Base-by-base conservation (phyloP, 2,888 invertebrate species). In the Lamellibrachia satsuma region DNA sequence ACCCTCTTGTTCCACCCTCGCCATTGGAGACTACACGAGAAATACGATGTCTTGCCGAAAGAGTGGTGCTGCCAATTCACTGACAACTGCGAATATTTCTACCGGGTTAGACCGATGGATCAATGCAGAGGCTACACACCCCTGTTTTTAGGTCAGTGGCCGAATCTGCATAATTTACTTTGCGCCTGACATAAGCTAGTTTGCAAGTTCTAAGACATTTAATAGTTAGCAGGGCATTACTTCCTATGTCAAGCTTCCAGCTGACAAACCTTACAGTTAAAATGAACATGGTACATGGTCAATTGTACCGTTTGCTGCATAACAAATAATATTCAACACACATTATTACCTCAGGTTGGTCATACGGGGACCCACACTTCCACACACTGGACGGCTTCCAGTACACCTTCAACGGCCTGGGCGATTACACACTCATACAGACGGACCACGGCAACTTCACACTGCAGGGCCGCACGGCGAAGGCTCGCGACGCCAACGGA, bases 381-480 rank as follows among this genome's bases (percentile, higher is more conserved):
- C 52, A 15, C 52, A 91, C 91, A 7, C 11, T 91, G 52, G 91
- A 91, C 27, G 52, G 52, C 39, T 91, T 52, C 39, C 52, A 55
- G 57, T 91, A 91, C 57, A 91, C 91, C 52, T 91, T 91, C 57
- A 91, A 91, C 57, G 91, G 91, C 91, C 27, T 91, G 39, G 91
- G 91, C 11, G 91, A 91, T 27, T 91, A 91, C 91, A 93, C 52
- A 9, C 90, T 95, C 27, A 6, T 94, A 57, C 51, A 52, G n/a
- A 52, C 91, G 15, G 8, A 52, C 39, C 27, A 90, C 52, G 52
- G 51, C 52, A 91, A 90, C 9, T 93, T 93, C 92, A 90, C 91
- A 8, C 92, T 93, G 9, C 93, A 93, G 75, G 93, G 92, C 39
- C 91, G 93, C 11, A 93, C 93, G 15, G 90, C 11, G 52, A 39